phyloP scores from a whole-genome alignment of 2,797 vertebrate genomes.

The Tokudaia muenninki region DNA sequence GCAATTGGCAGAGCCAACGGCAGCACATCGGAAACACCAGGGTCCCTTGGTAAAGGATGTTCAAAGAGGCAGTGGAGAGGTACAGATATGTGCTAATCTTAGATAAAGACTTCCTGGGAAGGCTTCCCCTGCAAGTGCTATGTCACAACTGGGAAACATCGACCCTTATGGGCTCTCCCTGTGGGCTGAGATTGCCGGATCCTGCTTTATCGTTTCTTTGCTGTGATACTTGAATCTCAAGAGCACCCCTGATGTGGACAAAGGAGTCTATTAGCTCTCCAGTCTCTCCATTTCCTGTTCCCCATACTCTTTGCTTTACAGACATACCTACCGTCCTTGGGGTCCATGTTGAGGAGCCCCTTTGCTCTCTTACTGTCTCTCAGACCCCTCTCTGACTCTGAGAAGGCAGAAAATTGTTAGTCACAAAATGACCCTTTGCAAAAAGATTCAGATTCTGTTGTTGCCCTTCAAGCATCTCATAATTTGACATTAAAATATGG shows the following conservation, averaged over 20 bases:
- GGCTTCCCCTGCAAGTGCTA: too few relatives aligned
- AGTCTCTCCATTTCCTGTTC: not conserved
- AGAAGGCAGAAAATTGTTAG: constrained; percentile 59
- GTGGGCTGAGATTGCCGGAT: not conserved
- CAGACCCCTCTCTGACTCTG: constrained; percentile 60
- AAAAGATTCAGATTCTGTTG: not conserved
- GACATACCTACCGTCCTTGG: constrained; percentile 41
- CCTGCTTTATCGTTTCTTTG: not conserved
- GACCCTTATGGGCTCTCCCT: not conserved
- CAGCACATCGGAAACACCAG: too few relatives aligned
- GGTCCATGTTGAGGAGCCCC: constrained; percentile 29
- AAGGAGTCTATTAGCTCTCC: not conserved
- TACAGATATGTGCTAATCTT: not conserved
- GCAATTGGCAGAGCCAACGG: not conserved
- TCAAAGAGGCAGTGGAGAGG: not conserved
- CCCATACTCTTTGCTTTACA: constrained; percentile 58
- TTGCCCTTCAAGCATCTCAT: not conserved
- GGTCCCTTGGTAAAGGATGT: not conserved
- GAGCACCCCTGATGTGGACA: not conserved
- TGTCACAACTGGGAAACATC: not conserved
- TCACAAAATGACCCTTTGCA: constrained; percentile 40
- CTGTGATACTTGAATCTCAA: not conserved
- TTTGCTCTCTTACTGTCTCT: constrained; percentile 73
- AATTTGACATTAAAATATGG: not conserved
- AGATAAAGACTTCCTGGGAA: not conserved